These are phyloP conservation scores for Dryocosmus kuriphilus DNA, from an alignment of 2,888 invertebrate species.

Conservation along the genomic window DNA sequence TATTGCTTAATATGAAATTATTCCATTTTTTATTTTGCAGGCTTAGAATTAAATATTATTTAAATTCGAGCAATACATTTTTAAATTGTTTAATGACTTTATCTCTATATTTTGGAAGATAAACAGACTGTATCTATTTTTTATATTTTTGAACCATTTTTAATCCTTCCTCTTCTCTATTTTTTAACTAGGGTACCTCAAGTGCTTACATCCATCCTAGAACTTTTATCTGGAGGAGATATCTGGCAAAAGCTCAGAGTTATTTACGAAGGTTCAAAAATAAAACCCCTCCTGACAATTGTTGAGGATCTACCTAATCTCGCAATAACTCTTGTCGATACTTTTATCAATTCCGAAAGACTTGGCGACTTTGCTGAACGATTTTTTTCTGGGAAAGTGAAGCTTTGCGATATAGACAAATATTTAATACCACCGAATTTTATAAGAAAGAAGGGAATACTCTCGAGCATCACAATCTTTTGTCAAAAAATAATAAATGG, in stretches of 20 bases:
- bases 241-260: slow-evolving; percentile 68
- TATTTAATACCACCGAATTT: slow-evolving; percentile 69
- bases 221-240: slow-evolving; percentile 68
- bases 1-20: no score
- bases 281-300: slow-evolving; percentile 64
- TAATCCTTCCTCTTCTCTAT: no score
- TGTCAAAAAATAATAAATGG: slow-evolving; percentile 65
- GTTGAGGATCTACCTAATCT: slow-evolving; percentile 71
- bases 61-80: not conserved
- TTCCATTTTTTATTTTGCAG: no score
- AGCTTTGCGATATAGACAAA: slow-evolving; percentile 68
- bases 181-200: slow-evolving; percentile 47
- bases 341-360: slow-evolving; percentile 69
- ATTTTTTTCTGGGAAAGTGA: slow-evolving; percentile 60
- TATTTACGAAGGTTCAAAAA: slow-evolving; percentile 64
- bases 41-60: no score
- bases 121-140: not conserved
- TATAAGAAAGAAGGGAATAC: slow-evolving; percentile 64
- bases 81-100: no score
- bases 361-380: slow-evolving; percentile 64
- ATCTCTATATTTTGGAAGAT: no score
- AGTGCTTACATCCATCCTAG: slow-evolving; percentile 56
- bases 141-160: no score
- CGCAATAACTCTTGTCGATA: slow-evolving; percentile 64
- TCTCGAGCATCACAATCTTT: slow-evolving; percentile 67